A percentile compares a stretch with the other conserved stretches of the same genome.
phyloP scores from a whole-genome alignment of 2,888 invertebrate species.

The Chalcis sispes region DNA sequence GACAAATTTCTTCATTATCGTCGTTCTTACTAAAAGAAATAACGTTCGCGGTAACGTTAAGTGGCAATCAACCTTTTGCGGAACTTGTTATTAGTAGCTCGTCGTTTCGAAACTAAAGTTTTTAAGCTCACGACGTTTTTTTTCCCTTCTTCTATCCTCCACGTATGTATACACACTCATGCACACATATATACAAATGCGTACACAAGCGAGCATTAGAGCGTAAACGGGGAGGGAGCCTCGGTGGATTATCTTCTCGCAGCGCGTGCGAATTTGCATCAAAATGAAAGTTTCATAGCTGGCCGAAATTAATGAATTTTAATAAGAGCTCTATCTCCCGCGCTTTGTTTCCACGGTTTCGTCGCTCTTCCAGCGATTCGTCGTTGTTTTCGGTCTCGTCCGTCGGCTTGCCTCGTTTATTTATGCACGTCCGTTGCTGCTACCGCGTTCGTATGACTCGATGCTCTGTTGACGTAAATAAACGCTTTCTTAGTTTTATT shows the following conservation, averaged over 20 bases:
- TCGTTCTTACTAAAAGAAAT: too few species aligned
- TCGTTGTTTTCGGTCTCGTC: too few species aligned
- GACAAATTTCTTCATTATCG: too few species aligned
- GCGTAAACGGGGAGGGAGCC: conserved; percentile 22
- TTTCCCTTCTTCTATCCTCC: conserved; percentile 49
- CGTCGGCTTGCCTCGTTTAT: too few species aligned
- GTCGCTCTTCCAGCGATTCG: background rate
- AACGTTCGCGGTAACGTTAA: too few species aligned
- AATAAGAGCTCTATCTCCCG: conserved; percentile 65
- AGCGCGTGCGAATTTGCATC: conserved; percentile 70
- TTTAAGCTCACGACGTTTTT: conserved; percentile 62
- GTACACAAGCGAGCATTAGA: background rate
- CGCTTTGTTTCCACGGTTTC: conserved; percentile 22
- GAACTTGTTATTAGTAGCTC: conserved; percentile 30
- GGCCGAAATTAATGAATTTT: conserved; percentile 75
- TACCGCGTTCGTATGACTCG: background rate
- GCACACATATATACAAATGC: too few species aligned
- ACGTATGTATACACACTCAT: background rate
- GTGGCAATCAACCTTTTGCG: background rate
- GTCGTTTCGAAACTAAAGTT: conserved; percentile 18
- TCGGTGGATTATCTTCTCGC: conserved; percentile 48
- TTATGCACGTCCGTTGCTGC: too few species aligned
- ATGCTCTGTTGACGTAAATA: conserved; percentile 1
- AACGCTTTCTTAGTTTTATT: background rate
- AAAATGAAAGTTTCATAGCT: conserved; percentile 74